Percentiles rank a stretch among this genome's conserved stretches.
These are phyloP conservation scores for Loxodonta africana DNA, from an alignment of 2,113 vertebrate species.

Conservation along the genomic window DNA sequence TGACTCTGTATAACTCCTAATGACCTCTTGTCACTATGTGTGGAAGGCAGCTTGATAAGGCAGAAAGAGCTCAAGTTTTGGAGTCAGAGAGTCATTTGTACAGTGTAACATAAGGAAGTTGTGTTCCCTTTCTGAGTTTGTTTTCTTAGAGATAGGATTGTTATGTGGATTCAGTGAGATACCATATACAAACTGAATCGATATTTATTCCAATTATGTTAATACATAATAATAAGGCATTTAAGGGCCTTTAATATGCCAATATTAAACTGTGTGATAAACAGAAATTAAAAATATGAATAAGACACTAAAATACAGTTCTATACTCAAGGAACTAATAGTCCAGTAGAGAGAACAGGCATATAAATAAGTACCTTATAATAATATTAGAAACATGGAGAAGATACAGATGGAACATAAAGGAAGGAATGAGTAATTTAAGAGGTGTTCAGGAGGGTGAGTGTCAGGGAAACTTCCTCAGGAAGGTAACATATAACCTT, in stretches of 20 bases:
- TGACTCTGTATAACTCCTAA: not conserved
- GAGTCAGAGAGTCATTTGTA: not conserved
- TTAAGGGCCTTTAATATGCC: not conserved
- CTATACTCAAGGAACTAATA: not conserved
- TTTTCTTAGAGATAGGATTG: not conserved
- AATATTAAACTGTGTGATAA: not conserved
- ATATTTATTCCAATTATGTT: not conserved
- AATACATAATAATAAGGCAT: not conserved
- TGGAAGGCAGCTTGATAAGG: not conserved
- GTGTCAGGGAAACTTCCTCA: not conserved
- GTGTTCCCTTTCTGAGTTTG: not conserved
- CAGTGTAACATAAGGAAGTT: not conserved
- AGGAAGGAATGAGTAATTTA: not conserved
- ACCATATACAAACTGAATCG: not conserved
- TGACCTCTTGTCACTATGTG: not conserved
- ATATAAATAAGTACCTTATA: not conserved
- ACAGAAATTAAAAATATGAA: not conserved
- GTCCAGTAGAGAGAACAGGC: not conserved
- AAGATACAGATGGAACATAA: not conserved
- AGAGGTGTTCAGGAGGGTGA: not conserved
- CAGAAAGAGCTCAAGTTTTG: constrained; percentile 6
- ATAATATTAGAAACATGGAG: not conserved
- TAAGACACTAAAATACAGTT: not conserved
- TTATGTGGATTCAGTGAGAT: not conserved
- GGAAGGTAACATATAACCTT: constrained; percentile 9